Base-by-base conservation (phyloP, 2,888 invertebrate genomes). In the Parelbella ahira region DNA sequence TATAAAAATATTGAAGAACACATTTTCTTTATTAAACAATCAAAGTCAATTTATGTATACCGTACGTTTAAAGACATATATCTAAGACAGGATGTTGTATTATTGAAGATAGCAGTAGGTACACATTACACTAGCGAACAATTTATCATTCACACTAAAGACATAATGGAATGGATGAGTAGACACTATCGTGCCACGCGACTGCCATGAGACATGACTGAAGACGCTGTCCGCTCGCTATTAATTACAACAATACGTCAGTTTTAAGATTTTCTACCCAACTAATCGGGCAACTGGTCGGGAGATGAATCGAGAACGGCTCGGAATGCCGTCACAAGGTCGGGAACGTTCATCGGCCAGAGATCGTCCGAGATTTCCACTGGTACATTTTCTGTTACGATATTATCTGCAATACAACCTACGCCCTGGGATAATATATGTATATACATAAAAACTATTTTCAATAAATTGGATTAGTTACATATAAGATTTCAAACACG, bases 271-370 rank as follows among this genome's bases (percentile, higher is more conserved):
- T 36, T 19, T 36, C 34, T 42, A 13, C 43, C 11, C 29, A 32
- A 56, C 48, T 5, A 12, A 45, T 53, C 38, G 21, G 9, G 4
- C 32, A 44, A 46, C 38, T 44, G 24, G 47, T 56, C 48, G 44
- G 21, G 23, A 28, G 42, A 48, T 41, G 28, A 48, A 46, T 29
- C 42, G 38, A 24, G 32, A 39, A n/a, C 30, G 25, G 25, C 37
- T 28, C 37, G 71, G 80, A 79, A 83, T 81, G 78, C 72, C 53
- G 60, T 51, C 56, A 64, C 82, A 78, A 83, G 83, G 81, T 78
- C 82, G 78, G 53, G 69, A 60, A 65, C 79, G 79, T 79, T 74
- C 80, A 76, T 75, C 72, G 78, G 62, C 79, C 78, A 63, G 58
- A 55, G 60, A 63, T 60, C 59, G 53, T 56, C 58, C 46, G 61